Conservation (phyloP, 2,888 invertebrate species). For the Drosophila trichaetosa region DNA sequence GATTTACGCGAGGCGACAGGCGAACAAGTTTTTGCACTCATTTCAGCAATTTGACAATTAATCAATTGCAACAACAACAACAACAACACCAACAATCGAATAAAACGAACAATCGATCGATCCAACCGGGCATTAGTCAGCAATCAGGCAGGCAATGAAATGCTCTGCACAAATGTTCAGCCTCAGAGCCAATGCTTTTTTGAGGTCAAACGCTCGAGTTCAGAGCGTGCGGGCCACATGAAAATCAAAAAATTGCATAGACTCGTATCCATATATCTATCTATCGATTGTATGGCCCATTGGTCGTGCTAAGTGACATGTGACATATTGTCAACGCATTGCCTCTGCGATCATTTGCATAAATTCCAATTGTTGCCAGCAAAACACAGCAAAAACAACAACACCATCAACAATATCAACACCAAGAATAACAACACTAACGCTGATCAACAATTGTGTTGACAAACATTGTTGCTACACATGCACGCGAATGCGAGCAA, state of each 20-base stretch:
- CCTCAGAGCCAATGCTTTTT: slow-evolving; percentile 42
- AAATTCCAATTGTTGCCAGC: slow-evolving; percentile 76
- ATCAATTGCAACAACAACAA: slow-evolving; percentile 70
- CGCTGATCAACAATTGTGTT: slow-evolving; percentile 69
- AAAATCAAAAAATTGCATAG: slow-evolving; percentile 52
- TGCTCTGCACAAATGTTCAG: slow-evolving; percentile 58
- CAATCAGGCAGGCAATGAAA: slow-evolving; percentile 61
- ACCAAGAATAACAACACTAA: slow-evolving; percentile 17
- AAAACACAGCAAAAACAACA: slow-evolving; percentile 17
- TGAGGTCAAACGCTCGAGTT: slow-evolving; percentile 70
- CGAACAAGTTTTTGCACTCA: slow-evolving; percentile 81
- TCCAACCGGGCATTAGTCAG: slow-evolving; percentile 65
- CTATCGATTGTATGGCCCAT: slow-evolving; percentile 57
- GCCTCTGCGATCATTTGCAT: slow-evolving; percentile 79
- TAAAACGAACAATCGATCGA: slow-evolving; percentile 37
- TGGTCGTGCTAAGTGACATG: slow-evolving; percentile 77
- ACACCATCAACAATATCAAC: slow-evolving; percentile 7
- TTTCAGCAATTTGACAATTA: slow-evolving; percentile 80
- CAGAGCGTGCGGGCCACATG: slow-evolving; percentile 69
- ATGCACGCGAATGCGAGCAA: slow-evolving; percentile 61
- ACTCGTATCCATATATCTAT: slow-evolving; percentile 39
- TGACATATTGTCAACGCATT: slow-evolving; percentile 83
- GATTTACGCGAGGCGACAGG: slow-evolving; percentile 73
- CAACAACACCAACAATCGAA: slow-evolving; percentile 46
- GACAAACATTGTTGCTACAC: slow-evolving; percentile 80